Conservation (phyloP, 2,113 vertebrate genomes). For the Macaca fascicularis region T2T-MFA8v1.1 NC_088385.1:88830001-88830500, state of each 20-base stretch:
- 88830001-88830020: not conserved
- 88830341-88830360: too few species aligned
- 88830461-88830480: too few species aligned
- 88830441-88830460: too few species aligned
- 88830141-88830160: not conserved
- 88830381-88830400: too few species aligned
- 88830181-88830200: not conserved
- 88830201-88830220: not conserved
- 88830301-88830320: too few species aligned
- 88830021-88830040: not conserved
- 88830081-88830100: not conserved
- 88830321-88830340: too few species aligned
- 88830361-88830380: too few species aligned
- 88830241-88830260: not conserved
- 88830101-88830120: not conserved
- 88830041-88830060: not conserved
- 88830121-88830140: constrained; percentile 37
- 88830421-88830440: too few species aligned
- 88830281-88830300: too few species aligned
- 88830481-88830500: too few species aligned
- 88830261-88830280: too few species aligned
- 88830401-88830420: too few species aligned
- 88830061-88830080: not conserved
- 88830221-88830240: not conserved
- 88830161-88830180: not conserved